Conservation (phyloP, 2,797 vertebrate genomes). For the Pangasius sanitwongsei region DNA sequence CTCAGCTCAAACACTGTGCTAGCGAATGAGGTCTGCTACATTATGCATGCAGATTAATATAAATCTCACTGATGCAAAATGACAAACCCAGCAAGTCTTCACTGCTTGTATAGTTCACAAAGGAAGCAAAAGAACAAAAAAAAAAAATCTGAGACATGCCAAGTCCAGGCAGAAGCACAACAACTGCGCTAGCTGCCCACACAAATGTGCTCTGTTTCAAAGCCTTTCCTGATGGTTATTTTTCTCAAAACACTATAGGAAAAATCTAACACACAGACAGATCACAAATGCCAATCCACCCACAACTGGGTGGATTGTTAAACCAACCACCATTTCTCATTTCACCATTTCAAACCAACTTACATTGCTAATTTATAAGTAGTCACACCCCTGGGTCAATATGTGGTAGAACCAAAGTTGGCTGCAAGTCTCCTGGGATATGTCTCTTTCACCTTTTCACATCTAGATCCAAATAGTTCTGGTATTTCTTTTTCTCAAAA, state of each 20-base stretch:
- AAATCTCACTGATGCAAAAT: conserved; percentile 44
- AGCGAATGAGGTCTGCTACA: conserved; percentile 30
- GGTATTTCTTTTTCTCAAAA: not conserved
- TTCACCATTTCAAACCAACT: no score
- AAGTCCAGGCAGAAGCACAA: conserved; percentile 14
- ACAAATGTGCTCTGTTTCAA: conserved; percentile 23
- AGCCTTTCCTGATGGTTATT: conserved; percentile 32
- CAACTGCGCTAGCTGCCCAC: conserved; percentile 1
- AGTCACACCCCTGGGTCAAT: not conserved
- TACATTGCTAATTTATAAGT: no score
- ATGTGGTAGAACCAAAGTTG: not conserved
- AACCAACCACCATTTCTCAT: conserved; percentile 26
- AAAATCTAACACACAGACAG: conserved; percentile 37
- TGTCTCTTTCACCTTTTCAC: not conserved
- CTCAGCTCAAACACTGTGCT: conserved; percentile 14
- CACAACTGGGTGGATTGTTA: conserved; percentile 22
- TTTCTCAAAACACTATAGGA: conserved; percentile 31
- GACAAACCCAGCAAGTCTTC: conserved; percentile 8
- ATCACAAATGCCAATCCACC: conserved; percentile 43
- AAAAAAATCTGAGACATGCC: conserved; percentile 6
- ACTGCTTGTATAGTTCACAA: conserved; percentile 24
- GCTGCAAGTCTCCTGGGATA: not conserved
- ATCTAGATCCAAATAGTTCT: not conserved
- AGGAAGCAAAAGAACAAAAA: conserved; percentile 3
- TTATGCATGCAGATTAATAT: conserved; percentile 49